Conservation (phyloP, 2,113 vertebrate genomes). For the Poeciliopsis prolifica region DNA sequence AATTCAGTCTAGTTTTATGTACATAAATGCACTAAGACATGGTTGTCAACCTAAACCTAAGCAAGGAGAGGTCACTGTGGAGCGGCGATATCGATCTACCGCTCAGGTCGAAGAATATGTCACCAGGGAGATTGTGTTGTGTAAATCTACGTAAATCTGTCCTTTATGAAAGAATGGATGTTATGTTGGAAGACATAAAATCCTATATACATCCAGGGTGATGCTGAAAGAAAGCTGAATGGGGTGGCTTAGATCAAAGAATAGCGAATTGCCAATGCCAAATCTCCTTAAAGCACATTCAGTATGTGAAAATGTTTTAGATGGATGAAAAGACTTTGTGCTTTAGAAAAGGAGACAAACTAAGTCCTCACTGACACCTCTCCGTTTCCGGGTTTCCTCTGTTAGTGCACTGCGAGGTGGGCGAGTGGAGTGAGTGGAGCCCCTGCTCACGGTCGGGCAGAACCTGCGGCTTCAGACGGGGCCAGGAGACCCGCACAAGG, state of each 20-base stretch:
- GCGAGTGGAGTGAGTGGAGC: constrained; percentile 93
- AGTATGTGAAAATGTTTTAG: no score
- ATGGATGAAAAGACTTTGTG: neutral
- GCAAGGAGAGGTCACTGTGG: no score
- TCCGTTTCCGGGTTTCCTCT: neutral
- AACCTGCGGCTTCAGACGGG: constrained; percentile 92
- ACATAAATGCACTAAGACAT: no score
- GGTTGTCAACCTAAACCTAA: no score
- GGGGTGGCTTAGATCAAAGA: neutral
- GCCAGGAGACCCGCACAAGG: constrained; percentile 90
- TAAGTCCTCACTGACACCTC: neutral
- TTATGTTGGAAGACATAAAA: no score
- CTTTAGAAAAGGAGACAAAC: neutral
- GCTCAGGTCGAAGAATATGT: no score
- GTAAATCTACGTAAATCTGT: no score
- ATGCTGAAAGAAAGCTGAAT: neutral
- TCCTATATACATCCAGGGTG: neutral
- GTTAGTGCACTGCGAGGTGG: constrained; percentile 92
- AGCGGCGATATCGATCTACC: no score
- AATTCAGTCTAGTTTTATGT: no score
- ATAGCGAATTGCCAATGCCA: neutral
- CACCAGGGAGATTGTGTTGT: no score
- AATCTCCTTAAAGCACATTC: no score
- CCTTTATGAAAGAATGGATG: no score
- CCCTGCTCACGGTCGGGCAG: constrained; percentile 89